These are phyloP conservation scores for Pseudochirops corinnae DNA, from an alignment of 2,797 vertebrate genomes.

Conservation along the genomic window DNA sequence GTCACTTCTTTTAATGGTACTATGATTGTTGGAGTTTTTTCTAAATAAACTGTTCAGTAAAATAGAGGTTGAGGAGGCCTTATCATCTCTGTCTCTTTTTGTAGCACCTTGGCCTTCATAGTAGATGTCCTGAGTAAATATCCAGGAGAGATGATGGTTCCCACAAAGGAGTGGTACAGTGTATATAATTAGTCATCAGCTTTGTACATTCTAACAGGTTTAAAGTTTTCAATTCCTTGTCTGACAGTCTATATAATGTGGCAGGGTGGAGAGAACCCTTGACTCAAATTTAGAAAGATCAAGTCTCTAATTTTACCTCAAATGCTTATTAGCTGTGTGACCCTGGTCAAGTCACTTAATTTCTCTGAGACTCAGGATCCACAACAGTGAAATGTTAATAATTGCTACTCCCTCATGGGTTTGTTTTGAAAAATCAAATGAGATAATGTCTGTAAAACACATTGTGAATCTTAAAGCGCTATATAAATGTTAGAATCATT, in stretches of 20 bases:
- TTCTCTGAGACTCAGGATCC: not conserved
- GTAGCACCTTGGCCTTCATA: not conserved
- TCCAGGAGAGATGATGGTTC: not conserved
- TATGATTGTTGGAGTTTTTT: not conserved
- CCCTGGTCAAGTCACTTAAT: not conserved
- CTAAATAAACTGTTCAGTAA: not conserved
- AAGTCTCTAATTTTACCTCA: not conserved
- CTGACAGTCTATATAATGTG: not conserved
- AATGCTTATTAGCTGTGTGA: not conserved
- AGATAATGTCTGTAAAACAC: not conserved
- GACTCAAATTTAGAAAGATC: not conserved
- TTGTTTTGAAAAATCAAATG: not conserved
- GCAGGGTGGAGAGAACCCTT: rapidly evolving
- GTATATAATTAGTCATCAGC: constrained; percentile 9
- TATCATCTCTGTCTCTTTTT: not conserved
- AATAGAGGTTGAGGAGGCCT: not conserved
- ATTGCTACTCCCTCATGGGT: not conserved
- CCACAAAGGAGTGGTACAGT: not conserved
- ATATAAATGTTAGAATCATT: not conserved
- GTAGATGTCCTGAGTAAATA: constrained; percentile 1
- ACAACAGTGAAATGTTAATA: not conserved
- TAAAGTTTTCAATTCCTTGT: not conserved
- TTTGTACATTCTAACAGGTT: not conserved
- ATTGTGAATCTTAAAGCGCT: not conserved
- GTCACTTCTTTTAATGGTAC: not conserved